Percentiles rank a stretch among this genome's conserved stretches.
Evolutionary conservation across 2,113 vertebrate genomes (phyloP).

Genomic region (Myiozetetes cayanensis): DNA sequence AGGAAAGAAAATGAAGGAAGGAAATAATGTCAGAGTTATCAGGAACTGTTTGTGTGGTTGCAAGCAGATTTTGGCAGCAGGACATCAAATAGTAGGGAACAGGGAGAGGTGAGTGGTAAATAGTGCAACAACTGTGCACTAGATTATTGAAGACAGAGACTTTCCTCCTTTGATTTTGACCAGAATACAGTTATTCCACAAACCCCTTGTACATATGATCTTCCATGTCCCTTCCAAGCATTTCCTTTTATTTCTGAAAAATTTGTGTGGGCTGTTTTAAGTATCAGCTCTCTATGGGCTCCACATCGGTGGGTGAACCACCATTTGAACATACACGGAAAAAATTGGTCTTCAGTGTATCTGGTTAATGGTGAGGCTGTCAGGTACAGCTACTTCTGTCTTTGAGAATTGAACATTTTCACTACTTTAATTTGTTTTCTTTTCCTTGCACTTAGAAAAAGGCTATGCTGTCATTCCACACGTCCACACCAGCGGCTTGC

Average conservation of each 20-base stretch:
- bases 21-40: background rate
- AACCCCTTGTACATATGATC: background rate
- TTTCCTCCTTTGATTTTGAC: background rate
- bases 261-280: background rate
- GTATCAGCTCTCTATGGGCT: background rate
- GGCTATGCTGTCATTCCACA: conserved; percentile 94
- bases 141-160: background rate
- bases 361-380: background rate
- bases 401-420: background rate
- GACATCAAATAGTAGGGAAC: background rate
- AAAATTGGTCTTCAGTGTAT: background rate
- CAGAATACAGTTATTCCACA: background rate
- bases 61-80: background rate
- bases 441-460: conserved; percentile 86
- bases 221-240: background rate
- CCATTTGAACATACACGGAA: background rate
- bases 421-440: conserved; percentile 8
- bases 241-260: background rate
- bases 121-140: background rate
- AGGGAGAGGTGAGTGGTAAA: background rate
- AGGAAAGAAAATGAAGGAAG: background rate
- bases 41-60: background rate
- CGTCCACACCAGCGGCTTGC: conserved; percentile 96
- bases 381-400: background rate
- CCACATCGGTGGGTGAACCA: background rate